Evolutionary conservation across 1,140 invertebrate genomes (phyloP).

Genomic region (Camponotus pennsylvanicus): DNA sequence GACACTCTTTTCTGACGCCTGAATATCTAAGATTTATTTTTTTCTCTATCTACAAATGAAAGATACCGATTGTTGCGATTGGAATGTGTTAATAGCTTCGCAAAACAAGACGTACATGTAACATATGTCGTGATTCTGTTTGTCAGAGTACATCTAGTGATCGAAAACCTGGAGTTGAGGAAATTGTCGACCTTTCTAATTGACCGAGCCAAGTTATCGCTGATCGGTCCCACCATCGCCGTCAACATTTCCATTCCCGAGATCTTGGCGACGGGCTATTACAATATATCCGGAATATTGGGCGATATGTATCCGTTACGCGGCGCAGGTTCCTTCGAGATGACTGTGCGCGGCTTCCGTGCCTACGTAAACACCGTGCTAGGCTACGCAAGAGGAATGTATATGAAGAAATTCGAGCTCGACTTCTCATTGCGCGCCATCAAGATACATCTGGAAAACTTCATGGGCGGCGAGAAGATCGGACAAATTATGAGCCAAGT

Average conservation of each 20-base stretch:
- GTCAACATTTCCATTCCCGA: slow-evolving; percentile 80
- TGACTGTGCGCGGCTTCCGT: slow-evolving; percentile 76
- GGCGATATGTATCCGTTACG: slow-evolving; percentile 76
- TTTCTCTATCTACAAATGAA: neutral
- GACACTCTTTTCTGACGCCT: neutral
- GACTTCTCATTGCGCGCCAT: slow-evolving; percentile 79
- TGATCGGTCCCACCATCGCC: slow-evolving; percentile 81
- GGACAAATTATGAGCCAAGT: slow-evolving; percentile 81
- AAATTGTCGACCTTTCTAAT: slow-evolving; percentile 80
- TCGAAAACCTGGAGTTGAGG: slow-evolving; percentile 76
- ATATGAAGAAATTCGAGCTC: slow-evolving; percentile 82
- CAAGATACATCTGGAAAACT: slow-evolving; percentile 78
- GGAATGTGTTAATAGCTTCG: neutral
- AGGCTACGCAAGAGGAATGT: slow-evolving; percentile 81
- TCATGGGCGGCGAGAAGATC: slow-evolving; percentile 80
- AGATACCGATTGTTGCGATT: neutral
- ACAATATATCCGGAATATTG: slow-evolving; percentile 81
- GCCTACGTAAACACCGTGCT: slow-evolving; percentile 81
- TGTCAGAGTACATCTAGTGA: slow-evolving; percentile 75
- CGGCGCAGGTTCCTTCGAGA: slow-evolving; percentile 78
- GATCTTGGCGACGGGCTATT: slow-evolving; percentile 77
- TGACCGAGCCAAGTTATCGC: slow-evolving; percentile 80
- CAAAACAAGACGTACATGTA: neutral
- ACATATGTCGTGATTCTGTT: slow-evolving; percentile 19
- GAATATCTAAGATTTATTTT: slow-evolving; percentile 18